Base-by-base conservation (phyloP, 2,888 invertebrate species). In the Cheilosia grossa region DNA sequence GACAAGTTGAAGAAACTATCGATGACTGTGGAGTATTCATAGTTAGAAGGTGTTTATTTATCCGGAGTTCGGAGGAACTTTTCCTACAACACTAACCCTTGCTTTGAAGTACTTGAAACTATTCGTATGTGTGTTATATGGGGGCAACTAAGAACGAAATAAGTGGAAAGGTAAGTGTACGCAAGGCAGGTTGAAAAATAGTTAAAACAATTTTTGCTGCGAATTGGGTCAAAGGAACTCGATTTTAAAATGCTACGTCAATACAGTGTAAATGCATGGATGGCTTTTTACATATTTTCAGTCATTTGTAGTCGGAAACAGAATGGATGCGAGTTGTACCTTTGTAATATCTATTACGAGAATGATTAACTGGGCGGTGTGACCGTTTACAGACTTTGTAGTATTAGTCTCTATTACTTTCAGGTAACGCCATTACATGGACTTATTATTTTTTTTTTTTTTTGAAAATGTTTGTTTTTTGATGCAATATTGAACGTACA, bases 1-100 rank as follows among this genome's bases (percentile, higher is more conserved):
- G 63, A 40, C 33, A 51, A 77, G 85, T 81, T 81, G 51, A 77
- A 85, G 75, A 75, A 85, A 75, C 81, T 75, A 81, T 85, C 81
- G 85, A 85, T 77, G 66, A 85, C 85, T 85, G 85, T 81, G 64
- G 54, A 73, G 58, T 83, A 70, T 79, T 58, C 73, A 64, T 63
- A 30, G 44, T 49, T 53, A 13, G 74, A 70, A 80, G 59, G 83
- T 64, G 74, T 83, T 79, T 83, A 80, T 83, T 80, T 80, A 83
- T 30, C 66, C 44, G 17, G 4, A 59, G 56, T 70, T 72, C 21
- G 17, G 13, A 59, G 51, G n/a, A 78, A 69, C 56, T 74, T 61
- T 53, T 10, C 13, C 59, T 59, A 33, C 33, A 49, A 70, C 40
- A 51, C 24, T 49, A 78, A 37, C 61, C 47, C 69, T 30, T 61